Percentiles rank a stretch among this genome's conserved stretches.
Evolutionary conservation across 2,888 invertebrate genomes (phyloP).

Genomic region (Lycocerus yunnanus): DNA sequence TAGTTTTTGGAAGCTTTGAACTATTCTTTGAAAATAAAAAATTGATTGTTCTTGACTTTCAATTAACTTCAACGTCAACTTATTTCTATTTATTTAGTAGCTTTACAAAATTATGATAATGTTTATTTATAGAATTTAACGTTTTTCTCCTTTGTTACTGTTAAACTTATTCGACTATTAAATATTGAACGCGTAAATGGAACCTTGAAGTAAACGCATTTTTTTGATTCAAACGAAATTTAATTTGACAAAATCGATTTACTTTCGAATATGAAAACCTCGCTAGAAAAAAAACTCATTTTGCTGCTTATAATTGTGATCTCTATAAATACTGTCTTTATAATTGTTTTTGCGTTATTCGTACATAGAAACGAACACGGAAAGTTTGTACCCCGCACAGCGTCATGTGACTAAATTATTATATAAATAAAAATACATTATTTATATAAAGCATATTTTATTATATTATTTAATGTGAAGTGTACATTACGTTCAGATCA

Average conservation of each 20-base stretch:
- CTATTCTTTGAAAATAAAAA: no score
- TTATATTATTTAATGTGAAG: neutral
- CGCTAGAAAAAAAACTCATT: conserved; percentile 1
- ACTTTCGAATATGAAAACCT: conserved; percentile 12
- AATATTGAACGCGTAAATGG: neutral
- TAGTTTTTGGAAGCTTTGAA: no score
- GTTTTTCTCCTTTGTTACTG: neutral
- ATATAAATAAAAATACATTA: no score
- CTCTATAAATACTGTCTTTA: conserved; percentile 11
- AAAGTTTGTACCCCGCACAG: neutral
- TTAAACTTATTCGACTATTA: neutral
- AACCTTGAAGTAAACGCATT: neutral
- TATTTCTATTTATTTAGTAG: no score
- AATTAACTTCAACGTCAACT: no score
- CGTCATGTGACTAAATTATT: neutral
- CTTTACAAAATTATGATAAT: no score
- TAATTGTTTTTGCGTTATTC: conserved; percentile 12
- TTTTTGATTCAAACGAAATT: neutral
- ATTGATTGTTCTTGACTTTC: no score
- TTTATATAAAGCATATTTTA: no score
- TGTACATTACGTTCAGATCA: neutral
- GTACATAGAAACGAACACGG: neutral
- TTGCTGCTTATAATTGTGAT: conserved; percentile 6
- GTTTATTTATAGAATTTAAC: neutral
- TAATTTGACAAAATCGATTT: neutral